Conservation (phyloP, 2,797 vertebrate species). For the Melanotaenia trifasciata region DNA sequence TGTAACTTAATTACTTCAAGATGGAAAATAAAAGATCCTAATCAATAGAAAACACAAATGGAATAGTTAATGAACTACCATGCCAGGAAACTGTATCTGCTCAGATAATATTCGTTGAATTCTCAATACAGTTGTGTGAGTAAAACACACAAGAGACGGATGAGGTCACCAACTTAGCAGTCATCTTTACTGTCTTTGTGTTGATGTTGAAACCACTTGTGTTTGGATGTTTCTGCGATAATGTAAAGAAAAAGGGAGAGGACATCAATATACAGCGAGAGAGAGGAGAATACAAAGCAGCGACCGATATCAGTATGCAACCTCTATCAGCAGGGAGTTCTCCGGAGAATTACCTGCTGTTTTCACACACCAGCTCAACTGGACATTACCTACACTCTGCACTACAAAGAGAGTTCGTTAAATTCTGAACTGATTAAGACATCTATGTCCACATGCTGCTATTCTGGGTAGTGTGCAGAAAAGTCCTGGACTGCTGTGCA, state of each 20-base stretch:
- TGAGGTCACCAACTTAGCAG: constrained; percentile 2
- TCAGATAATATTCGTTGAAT: constrained; percentile 2
- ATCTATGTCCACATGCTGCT: constrained; percentile 1
- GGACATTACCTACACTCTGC: constrained; percentile 20
- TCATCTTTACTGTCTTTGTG: not conserved
- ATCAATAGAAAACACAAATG: constrained; percentile 24
- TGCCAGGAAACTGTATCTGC: constrained; percentile 8
- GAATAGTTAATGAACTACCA: constrained; percentile 23
- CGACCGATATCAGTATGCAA: constrained; percentile 19
- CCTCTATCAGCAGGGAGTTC: constrained; percentile 8
- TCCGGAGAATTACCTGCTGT: constrained; percentile 24
- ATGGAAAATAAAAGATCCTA: not conserved
- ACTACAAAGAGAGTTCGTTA: constrained; percentile 11
- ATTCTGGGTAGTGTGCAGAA: not conserved
- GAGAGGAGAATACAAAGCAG: constrained; percentile 18
- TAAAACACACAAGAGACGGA: not conserved
- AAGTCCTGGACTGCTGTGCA: not conserved
- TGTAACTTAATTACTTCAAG: not conserved
- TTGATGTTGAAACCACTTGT: not conserved
- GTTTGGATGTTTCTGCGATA: not conserved
- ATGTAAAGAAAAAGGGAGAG: not conserved
- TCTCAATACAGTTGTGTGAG: not conserved
- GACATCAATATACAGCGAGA: constrained; percentile 16
- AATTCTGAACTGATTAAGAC: constrained; percentile 10
- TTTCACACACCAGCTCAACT: constrained; percentile 19